Percentiles rank a stretch among this genome's conserved stretches.
Conservation (phyloP, 2,797 vertebrate species). For the Echeneis naucrates region DNA sequence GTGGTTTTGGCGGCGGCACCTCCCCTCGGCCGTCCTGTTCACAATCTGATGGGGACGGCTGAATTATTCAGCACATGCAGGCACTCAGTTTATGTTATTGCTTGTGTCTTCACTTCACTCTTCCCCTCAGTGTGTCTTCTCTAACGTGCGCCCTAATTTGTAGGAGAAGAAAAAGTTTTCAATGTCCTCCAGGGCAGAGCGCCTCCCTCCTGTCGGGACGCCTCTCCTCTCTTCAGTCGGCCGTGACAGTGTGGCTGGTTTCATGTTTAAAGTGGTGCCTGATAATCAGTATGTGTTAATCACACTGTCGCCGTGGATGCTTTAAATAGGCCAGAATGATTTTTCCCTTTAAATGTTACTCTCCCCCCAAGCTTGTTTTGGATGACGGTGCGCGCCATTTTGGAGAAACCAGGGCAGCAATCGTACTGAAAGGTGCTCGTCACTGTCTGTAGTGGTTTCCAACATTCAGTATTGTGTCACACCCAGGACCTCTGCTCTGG, state of each 20-base stretch:
- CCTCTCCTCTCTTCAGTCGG: conserved; percentile 17
- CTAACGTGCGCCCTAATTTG: conserved; percentile 47
- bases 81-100: conserved; percentile 50
- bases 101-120: conserved; percentile 54
- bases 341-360: conserved; percentile 37
- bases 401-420: conserved; percentile 32
- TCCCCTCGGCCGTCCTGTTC: conserved; percentile 49
- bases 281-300: conserved; percentile 55
- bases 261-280: conserved; percentile 67
- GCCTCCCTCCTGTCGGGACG: conserved; percentile 36
- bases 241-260: conserved; percentile 24
- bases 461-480: conserved; percentile 28
- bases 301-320: conserved; percentile 45
- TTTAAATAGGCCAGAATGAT: conserved; percentile 36
- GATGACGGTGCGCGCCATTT: conserved; percentile 27
- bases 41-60: conserved; percentile 51
- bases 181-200: conserved; percentile 32
- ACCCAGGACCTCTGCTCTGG: conserved; percentile 16
- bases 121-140: conserved; percentile 34
- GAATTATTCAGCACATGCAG: conserved; percentile 72
- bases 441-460: conserved; percentile 33
- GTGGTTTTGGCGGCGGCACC: conserved; percentile 48
- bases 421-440: conserved; percentile 40
- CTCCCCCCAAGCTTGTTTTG: conserved; percentile 16
- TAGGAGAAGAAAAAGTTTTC: conserved; percentile 23